Conservation (phyloP, 2,888 invertebrate genomes). For the Eristalis tenax region DNA sequence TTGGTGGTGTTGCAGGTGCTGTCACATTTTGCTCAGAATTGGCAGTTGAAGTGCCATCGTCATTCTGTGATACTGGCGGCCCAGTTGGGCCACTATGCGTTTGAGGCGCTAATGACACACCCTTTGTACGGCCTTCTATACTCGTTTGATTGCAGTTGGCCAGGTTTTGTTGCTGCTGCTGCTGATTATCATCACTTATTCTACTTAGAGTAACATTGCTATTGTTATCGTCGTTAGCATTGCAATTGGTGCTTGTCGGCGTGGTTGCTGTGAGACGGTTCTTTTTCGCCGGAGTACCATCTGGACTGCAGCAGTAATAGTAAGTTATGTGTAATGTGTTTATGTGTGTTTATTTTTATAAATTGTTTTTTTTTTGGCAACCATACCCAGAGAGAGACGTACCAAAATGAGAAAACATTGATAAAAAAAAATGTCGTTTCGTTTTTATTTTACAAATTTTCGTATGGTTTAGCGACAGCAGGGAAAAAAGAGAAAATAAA, state of each 20-base stretch:
- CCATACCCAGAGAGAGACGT: slow-evolving; percentile 63
- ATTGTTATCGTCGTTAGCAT: slow-evolving; percentile 59
- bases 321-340: slow-evolving; percentile 18
- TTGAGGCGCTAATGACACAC: slow-evolving; percentile 81
- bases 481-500: slow-evolving; percentile 70
- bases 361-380: slow-evolving; percentile 48
- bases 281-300: slow-evolving; percentile 52
- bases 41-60: slow-evolving; percentile 50
- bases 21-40: slow-evolving; percentile 23
- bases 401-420: slow-evolving; percentile 32
- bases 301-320: slow-evolving; percentile 71
- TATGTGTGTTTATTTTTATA: not conserved
- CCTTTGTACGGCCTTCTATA: slow-evolving; percentile 81
- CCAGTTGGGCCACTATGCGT: slow-evolving; percentile 82
- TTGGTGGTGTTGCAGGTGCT: slow-evolving; percentile 32
- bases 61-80: slow-evolving; percentile 77
- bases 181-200: slow-evolving; percentile 73
- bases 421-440: slow-evolving; percentile 39
- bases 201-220: slow-evolving; percentile 70
- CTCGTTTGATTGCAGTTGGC: slow-evolving; percentile 76
- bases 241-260: slow-evolving; percentile 73
- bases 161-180: slow-evolving; percentile 59
- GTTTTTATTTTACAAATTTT: slow-evolving; percentile 23
- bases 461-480: slow-evolving; percentile 61
- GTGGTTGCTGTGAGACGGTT: slow-evolving; percentile 55